These are phyloP conservation scores for Ctenochaetus hawaiiensis DNA, from an alignment of 2,797 vertebrate species.

Conservation along the genomic window DNA sequence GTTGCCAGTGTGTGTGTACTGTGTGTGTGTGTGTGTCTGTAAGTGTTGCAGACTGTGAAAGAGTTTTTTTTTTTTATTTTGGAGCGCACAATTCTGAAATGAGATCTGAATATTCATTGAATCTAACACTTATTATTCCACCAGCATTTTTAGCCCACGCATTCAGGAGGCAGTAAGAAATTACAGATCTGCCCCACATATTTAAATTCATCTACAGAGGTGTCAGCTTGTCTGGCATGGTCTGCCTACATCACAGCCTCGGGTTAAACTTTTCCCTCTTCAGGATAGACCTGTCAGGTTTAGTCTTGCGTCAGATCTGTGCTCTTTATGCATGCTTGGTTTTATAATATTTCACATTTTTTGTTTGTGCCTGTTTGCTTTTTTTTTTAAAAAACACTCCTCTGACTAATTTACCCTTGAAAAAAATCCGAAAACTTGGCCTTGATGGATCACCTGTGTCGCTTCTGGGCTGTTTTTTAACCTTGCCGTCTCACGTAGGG, in stretches of 20 bases:
- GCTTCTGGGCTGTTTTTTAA: slow-evolving; percentile 20
- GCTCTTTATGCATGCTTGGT: background rate
- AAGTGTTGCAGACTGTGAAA: slow-evolving; percentile 33
- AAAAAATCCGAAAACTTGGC: slow-evolving; percentile 16
- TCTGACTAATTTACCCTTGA: slow-evolving; percentile 14
- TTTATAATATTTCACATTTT: slow-evolving; percentile 10
- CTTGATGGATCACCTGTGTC: slow-evolving; percentile 50
- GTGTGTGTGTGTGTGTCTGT: slow-evolving; percentile 31
- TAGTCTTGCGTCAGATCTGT: slow-evolving; percentile 6
- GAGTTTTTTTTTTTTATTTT: slow-evolving; percentile 19
- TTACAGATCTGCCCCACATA: slow-evolving; percentile 55
- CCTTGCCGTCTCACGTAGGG: slow-evolving; percentile 5
- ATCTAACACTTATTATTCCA: slow-evolving; percentile 67
- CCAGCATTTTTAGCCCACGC: slow-evolving; percentile 44
- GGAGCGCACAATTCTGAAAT: slow-evolving; percentile 62
- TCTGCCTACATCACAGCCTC: slow-evolving; percentile 36
- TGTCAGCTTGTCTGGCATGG: slow-evolving; percentile 38
- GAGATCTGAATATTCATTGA: slow-evolving; percentile 76
- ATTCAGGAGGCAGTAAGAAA: slow-evolving; percentile 60
- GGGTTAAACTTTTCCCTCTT: slow-evolving; percentile 43
- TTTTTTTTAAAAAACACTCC: slow-evolving; percentile 1
- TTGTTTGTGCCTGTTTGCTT: slow-evolving; percentile 17
- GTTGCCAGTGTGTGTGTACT: slow-evolving; percentile 35
- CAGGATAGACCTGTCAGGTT: slow-evolving; percentile 25
- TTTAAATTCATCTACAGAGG: slow-evolving; percentile 53